Evolutionary conservation across 2,113 vertebrate genomes (phyloP), one percentile per base, ranked within the genome.

Genomic region (Recurvirostra avosetta): DNA sequence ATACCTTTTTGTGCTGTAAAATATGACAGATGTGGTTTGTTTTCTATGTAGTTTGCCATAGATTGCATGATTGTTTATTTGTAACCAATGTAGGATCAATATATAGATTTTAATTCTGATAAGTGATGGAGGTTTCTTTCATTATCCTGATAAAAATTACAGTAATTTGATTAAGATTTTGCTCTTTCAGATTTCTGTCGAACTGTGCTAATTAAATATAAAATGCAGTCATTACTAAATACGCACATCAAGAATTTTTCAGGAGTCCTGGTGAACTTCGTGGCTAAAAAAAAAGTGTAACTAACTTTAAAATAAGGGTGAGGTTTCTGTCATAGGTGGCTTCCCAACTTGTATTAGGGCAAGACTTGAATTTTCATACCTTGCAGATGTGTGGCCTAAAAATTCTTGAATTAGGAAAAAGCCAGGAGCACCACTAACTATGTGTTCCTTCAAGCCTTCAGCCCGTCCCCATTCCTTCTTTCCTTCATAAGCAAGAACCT

Each of bases 11-110:
- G 45, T 87, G 49, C 45, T 83, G 10, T 76, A 49, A 74, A 77
- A 43, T 50, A 6, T 7, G 15, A 47, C 15, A 38, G 11, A 25
- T 59, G 38, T 77, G 76, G 43, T 65, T 61, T 89, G 68, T 74
- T 94, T 85, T 65, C 36, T 72, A 17, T 93, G 26, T 75, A 50
- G 55, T 86, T 94, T 85, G 61, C 58, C n/a, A 27, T 10, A 82
- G 38, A 18, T 72, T 97, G 95, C 94, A 96, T 93, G 97, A 50
- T 26, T 36, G 21, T 86, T 74, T 74, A 68, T 29, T 62, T 65
- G 36, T 75, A 71, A 47, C 16, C 32, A 61, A 15, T 6, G 2
- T 19, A 91, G 49, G 27, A 80, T 49, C 25, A 40, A 36, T 55
- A 32, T 36, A 26, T 19, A 65, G 29, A 62, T 85, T 38, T 71